Evolutionary conservation across 2,888 invertebrate genomes (phyloP).

Genomic region (Diogma glabrata): DNA sequence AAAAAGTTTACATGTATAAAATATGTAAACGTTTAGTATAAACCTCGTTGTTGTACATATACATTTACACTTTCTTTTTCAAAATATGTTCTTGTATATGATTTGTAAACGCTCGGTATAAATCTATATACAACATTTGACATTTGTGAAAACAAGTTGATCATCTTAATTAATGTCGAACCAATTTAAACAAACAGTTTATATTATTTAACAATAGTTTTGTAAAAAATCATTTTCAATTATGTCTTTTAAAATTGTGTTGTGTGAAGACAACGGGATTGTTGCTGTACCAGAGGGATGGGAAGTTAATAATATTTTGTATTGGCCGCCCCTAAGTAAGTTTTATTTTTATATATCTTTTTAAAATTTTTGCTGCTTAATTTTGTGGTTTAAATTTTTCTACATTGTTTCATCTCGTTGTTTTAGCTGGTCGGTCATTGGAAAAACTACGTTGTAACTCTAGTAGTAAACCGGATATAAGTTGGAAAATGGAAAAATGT

Average conservation of each 20-base stretch:
- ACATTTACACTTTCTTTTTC: too few species aligned
- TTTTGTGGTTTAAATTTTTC: background rate
- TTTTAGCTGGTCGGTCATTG: background rate
- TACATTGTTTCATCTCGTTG: background rate
- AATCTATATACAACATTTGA: background rate
- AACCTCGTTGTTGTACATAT: too few species aligned
- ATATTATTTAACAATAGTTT: too few species aligned
- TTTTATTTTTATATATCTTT: background rate
- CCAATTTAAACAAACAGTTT: too few species aligned
- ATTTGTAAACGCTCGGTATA: background rate
- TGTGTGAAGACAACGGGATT: background rate
- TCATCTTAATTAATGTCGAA: too few species aligned
- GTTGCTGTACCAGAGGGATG: conserved; percentile 3
- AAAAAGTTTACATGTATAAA: too few species aligned
- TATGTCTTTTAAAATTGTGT: background rate
- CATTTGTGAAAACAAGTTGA: background rate
- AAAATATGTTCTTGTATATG: background rate
- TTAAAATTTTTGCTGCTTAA: background rate
- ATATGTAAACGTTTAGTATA: too few species aligned
- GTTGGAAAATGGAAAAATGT: too few species aligned
- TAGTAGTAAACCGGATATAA: too few species aligned
- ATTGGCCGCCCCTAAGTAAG: background rate
- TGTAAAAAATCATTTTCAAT: background rate
- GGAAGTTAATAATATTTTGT: background rate
- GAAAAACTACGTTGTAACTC: background rate